phyloP scores from a whole-genome alignment of 1,140 invertebrate species.

The Laupala kohalensis region DNA sequence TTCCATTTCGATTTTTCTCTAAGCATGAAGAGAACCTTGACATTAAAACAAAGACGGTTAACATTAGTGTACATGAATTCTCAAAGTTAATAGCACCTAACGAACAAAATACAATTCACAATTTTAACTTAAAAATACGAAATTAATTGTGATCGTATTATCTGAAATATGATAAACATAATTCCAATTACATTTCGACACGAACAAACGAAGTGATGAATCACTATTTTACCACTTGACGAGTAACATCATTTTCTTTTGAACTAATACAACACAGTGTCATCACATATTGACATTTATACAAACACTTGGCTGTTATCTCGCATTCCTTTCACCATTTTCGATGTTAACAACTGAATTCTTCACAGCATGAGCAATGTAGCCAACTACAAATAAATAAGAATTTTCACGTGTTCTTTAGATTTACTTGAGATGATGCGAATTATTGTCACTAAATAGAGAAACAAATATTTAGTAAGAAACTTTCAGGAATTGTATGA shows the following conservation, averaged over 20 bases:
- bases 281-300: not conserved
- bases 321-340: not conserved
- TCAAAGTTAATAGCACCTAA: not conserved
- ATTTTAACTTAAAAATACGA: not conserved
- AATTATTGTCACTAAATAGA: too few species aligned
- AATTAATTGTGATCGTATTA: not conserved
- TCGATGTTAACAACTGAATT: not conserved
- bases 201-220: too few species aligned
- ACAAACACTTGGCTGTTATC: not conserved
- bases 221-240: not conserved
- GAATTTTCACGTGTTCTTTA: too few species aligned
- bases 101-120: not conserved
- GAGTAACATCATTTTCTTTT: not conserved
- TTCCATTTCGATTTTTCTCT: not conserved
- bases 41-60: not conserved
- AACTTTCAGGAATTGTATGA: too few species aligned
- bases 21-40: not conserved
- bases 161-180: not conserved
- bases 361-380: too few species aligned
- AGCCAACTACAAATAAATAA: too few species aligned
- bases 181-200: not conserved
- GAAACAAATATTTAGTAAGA: too few species aligned
- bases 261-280: not conserved
- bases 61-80: not conserved
- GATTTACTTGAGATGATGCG: too few species aligned